These are phyloP conservation scores for Apis laboriosa DNA, from an alignment of 1,140 invertebrate genomes.

Conservation along the genomic window DNA sequence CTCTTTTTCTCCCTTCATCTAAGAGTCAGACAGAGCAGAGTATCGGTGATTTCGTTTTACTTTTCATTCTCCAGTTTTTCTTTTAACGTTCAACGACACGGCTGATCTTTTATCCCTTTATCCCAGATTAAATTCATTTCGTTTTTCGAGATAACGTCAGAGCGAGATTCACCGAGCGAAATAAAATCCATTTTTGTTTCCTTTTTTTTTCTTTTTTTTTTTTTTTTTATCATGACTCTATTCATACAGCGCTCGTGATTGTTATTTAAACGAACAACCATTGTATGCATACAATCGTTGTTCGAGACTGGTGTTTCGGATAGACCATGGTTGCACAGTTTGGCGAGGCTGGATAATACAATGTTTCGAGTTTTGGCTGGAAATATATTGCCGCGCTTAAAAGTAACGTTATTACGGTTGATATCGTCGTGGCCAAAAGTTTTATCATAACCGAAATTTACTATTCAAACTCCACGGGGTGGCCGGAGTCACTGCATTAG, in stretches of 20 bases:
- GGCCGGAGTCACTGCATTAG: constrained; percentile 61
- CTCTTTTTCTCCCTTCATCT: neutral
- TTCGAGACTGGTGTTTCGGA: neutral
- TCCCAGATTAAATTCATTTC: constrained; percentile 2
- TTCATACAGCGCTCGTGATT: constrained; percentile 4
- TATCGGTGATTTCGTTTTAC: neutral
- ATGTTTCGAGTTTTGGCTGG: constrained; percentile 14
- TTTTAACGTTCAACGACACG: neutral
- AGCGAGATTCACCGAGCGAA: neutral
- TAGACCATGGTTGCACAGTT: neutral
- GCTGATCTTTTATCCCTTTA: neutral
- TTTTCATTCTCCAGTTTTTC: neutral
- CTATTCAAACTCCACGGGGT: constrained; percentile 59
- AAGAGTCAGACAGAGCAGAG: no score
- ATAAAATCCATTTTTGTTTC: neutral
- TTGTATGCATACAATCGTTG: no score
- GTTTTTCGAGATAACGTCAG: neutral
- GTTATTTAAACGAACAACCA: constrained; percentile 33
- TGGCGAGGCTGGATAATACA: constrained; percentile 23
- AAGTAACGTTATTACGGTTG: constrained; percentile 55
- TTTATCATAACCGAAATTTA: constrained; percentile 65
- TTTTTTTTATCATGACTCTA: neutral
- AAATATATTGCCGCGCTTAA: constrained; percentile 43
- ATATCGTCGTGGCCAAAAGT: constrained; percentile 58
- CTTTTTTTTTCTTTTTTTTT: neutral